Percentiles rank a stretch among this genome's conserved stretches.
Conservation (phyloP, 2,113 vertebrate genomes). For the Siphamia tubifer region DNA sequence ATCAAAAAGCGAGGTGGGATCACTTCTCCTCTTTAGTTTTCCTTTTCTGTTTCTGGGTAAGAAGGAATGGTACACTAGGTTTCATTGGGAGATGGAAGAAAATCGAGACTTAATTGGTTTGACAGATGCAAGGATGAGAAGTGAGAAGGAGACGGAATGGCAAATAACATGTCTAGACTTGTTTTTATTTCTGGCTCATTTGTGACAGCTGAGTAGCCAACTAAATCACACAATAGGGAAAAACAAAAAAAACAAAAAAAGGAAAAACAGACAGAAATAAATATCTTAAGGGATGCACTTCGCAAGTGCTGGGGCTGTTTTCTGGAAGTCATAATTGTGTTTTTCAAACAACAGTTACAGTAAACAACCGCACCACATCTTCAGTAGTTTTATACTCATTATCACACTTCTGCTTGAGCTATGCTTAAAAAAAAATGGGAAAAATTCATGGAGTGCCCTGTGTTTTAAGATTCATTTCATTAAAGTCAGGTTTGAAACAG, state of each 20-base stretch:
- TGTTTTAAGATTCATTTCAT: not conserved
- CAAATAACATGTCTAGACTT: slow-evolving; percentile 72
- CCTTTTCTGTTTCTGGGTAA: slow-evolving; percentile 12
- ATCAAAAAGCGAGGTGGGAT: slow-evolving; percentile 24
- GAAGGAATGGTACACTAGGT: slow-evolving; percentile 19
- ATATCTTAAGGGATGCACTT: slow-evolving; percentile 15
- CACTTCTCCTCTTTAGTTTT: slow-evolving; percentile 17
- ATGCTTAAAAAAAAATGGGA: no score
- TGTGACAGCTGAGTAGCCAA: slow-evolving; percentile 61
- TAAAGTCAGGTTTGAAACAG: not conserved
- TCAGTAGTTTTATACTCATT: not conserved
- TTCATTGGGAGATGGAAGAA: slow-evolving; percentile 44
- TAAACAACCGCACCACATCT: not conserved
- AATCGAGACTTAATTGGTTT: slow-evolving; percentile 64
- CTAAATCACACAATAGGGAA: slow-evolving; percentile 39
- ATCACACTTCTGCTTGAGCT: not conserved
- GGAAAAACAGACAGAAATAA: slow-evolving; percentile 11
- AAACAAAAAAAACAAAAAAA: not conserved
- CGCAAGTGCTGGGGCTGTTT: not conserved
- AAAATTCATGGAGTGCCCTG: not conserved
- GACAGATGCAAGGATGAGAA: slow-evolving; percentile 65
- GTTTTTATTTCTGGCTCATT: slow-evolving; percentile 67
- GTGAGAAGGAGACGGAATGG: slow-evolving; percentile 43
- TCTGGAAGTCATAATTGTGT: not conserved
- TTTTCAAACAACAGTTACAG: not conserved